These are phyloP conservation scores for Noturus placidus DNA, from an alignment of 2,113 vertebrate genomes.

Conservation along the genomic window DNA sequence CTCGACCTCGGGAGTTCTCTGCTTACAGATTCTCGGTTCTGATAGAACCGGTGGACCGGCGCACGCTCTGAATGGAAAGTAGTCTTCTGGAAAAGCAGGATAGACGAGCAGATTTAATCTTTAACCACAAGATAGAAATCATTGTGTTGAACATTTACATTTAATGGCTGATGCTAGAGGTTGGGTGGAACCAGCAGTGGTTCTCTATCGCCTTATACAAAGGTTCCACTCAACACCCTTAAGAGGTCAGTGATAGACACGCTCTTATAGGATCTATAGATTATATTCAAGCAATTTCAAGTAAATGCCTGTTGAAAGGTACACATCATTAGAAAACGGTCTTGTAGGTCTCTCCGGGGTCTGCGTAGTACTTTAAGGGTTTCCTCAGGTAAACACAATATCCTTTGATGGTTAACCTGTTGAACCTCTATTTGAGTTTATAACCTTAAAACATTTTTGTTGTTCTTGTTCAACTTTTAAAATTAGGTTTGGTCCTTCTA, in stretches of 20 bases:
- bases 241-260: background rate
- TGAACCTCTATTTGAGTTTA: background rate
- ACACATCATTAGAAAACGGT: background rate
- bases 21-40: conserved; percentile 4
- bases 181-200: background rate
- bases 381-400: background rate
- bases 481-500: background rate
- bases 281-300: background rate
- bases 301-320: background rate
- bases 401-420: background rate
- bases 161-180: background rate
- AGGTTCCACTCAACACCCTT: background rate
- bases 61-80: conserved; percentile 20
- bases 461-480: background rate
- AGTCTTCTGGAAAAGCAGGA: conserved; percentile 3
- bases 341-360: background rate
- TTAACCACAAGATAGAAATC: background rate
- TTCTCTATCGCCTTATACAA: background rate
- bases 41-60: background rate
- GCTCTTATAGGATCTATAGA: background rate
- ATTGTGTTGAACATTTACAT: background rate
- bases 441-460: background rate
- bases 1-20: conserved; percentile 15
- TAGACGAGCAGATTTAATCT: conserved; percentile 8
- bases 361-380: background rate